Base-by-base conservation (phyloP, 2,888 invertebrate species). In the Andrena trimmerana region DNA sequence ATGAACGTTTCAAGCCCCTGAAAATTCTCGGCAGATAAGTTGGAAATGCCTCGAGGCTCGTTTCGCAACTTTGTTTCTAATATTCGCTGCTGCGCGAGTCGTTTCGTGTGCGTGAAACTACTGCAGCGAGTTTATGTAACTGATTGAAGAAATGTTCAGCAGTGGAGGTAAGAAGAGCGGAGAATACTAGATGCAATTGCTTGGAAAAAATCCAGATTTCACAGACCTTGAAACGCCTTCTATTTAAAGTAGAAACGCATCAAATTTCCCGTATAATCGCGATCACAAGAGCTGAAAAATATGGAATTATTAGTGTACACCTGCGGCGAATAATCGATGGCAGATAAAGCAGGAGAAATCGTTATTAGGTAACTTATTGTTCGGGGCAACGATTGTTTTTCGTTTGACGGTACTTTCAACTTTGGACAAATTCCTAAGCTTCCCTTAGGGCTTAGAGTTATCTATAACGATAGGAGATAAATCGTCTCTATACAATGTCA, bases 341-440 rank as follows among this genome's bases (percentile, higher is more conserved):
- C 24, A 33, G 71, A 72, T 33, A 63, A 63, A 50, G 31, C 42
- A 60, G 63, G 71, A 52, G 33, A 71, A 62, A 71, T 71, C 70
- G 60, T 3, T 10, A 5, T 33, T 73, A 42, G 57, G 24, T 20
- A 73, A 73, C 33, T 65, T 27, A 20, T 29, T 13, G 57, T 42
- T 54, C 13, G 0, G 29, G 36, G 27, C 10, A 52, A 70, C 36
- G 10, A 31, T 4, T 36, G 33, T 16, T 29, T 6, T 6, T 13
- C 24, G 31, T 42, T 48, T 20, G 1, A 20, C 29, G 29, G 0
- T 20, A 31, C 0, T 2, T 27, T 27, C 50, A 20, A 10, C 6
- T 72, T 33, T 13, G 7, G 27, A 20, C 10, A 27, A 63, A 27
- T n/a, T 24, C 63, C 27, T 10, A 57, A 57, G 57, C 10, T 54